Base-by-base conservation (phyloP, 2,113 vertebrate species). In the Zeus faber region DNA sequence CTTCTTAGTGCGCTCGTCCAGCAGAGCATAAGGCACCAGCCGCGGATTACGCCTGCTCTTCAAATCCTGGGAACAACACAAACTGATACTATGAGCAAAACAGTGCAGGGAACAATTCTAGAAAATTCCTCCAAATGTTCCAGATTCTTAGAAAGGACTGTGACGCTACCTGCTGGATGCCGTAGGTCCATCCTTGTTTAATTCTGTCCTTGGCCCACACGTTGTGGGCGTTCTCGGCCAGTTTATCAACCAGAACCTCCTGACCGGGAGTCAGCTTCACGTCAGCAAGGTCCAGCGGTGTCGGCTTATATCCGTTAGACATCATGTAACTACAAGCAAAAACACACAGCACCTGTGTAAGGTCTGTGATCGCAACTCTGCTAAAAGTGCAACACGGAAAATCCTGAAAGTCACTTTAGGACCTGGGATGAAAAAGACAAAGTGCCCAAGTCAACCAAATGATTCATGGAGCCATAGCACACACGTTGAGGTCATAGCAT, bases 131-230 rank as follows among this genome's bases (percentile, higher is more conserved):
- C 6, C 17, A n/a, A 52, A 13, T 29, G 39, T n/a, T 3, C 6
- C 18, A 43, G 18, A 7, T 43, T 5, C n/a, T 18, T 20, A 25
- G 9, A 14, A 6, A 20, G 40, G 5, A 43, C 17, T 18, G 18
- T 18, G 22, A 3, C n/a, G 4, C 69, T 81, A 97, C 96, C 94
- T 99, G 96, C 74, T 98, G 96, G 88, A 98, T 96, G 78, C 96
- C 96, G 77, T 99, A 99, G 85, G 96, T 99, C 96, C 96, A 99
- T 80, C 96, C 96, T 94, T 99, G 96, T 73, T 95, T 98, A 58
- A 99, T 97, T 90, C 96, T 91, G 74, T 99, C 95, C 89, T 98
- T 98, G 83, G 96, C 96, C 96, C 96, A 99, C 77, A 99, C 95
- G 20, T 98, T 98, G 74, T 99, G 97, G n/a, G 96, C 96, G 25